phyloP scores from a whole-genome alignment of 1,140 invertebrate species.

The Sminthurinus signatus region DNA sequence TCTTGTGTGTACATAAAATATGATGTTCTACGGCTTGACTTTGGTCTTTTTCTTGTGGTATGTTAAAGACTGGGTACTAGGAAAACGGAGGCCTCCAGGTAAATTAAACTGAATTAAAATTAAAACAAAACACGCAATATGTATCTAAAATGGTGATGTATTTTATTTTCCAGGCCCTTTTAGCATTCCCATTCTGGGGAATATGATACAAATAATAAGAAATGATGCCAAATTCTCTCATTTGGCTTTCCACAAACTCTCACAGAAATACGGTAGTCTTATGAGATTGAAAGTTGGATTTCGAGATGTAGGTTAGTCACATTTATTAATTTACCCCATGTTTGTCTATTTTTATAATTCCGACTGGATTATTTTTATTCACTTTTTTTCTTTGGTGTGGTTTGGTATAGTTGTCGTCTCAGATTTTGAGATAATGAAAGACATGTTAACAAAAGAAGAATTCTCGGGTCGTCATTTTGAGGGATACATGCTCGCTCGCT shows the following conservation, averaged over 20 bases:
- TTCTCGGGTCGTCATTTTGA: background rate
- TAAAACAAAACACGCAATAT: no score
- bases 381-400: background rate
- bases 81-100: background rate
- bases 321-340: background rate
- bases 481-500: background rate
- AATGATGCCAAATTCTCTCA: background rate
- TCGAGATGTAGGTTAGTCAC: background rate
- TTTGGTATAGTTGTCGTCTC: conserved; percentile 14
- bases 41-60: background rate
- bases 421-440: conserved; percentile 5
- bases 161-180: background rate
- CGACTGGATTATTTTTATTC: background rate
- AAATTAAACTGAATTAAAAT: background rate
- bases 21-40: background rate
- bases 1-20: background rate
- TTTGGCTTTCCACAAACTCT: conserved; percentile 7
- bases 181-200: background rate
- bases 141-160: no score
- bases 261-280: background rate
- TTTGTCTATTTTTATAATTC: background rate
- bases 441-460: conserved; percentile 3
- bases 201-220: conserved; percentile 7
- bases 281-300: conserved; percentile 7
- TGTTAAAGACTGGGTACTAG: background rate